These are phyloP conservation scores for Acanthoscelides obtectus DNA, from an alignment of 2,888 invertebrate species.

Conservation along the genomic window DNA sequence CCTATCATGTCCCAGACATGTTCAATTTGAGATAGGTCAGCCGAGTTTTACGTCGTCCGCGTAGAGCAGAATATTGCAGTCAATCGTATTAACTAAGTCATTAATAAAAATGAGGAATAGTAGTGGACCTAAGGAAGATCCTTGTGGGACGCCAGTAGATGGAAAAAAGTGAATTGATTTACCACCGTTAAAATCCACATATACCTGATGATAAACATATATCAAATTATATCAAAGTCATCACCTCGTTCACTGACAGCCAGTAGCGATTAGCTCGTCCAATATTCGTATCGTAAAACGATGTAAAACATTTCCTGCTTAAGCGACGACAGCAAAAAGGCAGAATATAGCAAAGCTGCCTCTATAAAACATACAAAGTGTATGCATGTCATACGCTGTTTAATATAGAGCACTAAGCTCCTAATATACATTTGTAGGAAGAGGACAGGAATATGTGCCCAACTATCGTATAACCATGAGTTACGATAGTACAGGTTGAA, in stretches of 20 bases:
- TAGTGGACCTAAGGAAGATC: too few species aligned
- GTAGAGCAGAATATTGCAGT: too few species aligned
- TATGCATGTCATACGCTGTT: background rate
- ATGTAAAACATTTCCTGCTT: background rate
- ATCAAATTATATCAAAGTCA: too few species aligned
- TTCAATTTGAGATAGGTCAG: too few species aligned
- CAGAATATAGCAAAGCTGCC: background rate
- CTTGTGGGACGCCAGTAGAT: too few species aligned
- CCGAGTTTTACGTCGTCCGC: too few species aligned
- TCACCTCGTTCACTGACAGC: background rate
- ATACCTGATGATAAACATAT: too few species aligned
- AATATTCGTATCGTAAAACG: background rate
- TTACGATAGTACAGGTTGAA: background rate
- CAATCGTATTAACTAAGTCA: too few species aligned
- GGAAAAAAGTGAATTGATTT: too few species aligned
- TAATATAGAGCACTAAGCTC: background rate
- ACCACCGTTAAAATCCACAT: too few species aligned
- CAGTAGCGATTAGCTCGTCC: background rate
- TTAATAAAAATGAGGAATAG: too few species aligned
- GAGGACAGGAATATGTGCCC: background rate
- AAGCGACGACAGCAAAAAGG: background rate
- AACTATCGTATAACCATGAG: background rate
- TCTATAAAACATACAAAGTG: background rate
- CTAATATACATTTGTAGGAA: background rate
- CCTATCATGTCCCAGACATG: too few species aligned